Conservation (phyloP, 2,888 invertebrate genomes). For the Drosophila silvestris region DNA sequence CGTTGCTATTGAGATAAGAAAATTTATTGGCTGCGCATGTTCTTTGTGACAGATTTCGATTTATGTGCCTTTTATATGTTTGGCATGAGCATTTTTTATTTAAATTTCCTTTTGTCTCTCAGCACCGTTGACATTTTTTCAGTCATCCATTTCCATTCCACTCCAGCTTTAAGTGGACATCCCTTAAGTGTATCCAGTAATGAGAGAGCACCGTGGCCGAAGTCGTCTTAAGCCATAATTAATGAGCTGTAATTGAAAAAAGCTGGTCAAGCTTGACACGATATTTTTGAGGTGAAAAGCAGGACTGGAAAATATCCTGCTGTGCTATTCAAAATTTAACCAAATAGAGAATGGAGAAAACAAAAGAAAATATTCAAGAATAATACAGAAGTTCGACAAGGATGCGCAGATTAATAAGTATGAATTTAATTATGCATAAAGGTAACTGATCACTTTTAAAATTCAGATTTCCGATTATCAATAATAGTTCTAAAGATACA, state of each 20-base stretch:
- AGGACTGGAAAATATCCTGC: constrained; percentile 6
- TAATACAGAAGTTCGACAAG: not conserved
- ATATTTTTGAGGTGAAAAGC: not conserved
- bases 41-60: constrained; percentile 82
- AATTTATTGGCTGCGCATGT: constrained; percentile 81
- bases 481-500: not conserved
- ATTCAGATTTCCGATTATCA: not conserved
- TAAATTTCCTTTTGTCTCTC: constrained; percentile 59
- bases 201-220: constrained; percentile 19
- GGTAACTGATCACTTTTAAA: not conserved
- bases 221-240: constrained; percentile 37
- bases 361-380: not conserved
- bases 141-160: constrained; percentile 9
- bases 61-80: constrained; percentile 78
- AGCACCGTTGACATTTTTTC: constrained; percentile 15
- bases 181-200: constrained; percentile 53
- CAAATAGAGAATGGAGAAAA: not conserved
- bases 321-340: not conserved
- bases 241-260: constrained; percentile 61
- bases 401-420: not conserved
- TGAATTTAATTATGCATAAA: not conserved
- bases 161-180: constrained; percentile 41
- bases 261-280: constrained; percentile 27
- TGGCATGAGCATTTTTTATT: constrained; percentile 60
- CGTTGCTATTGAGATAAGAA: constrained; percentile 82